A percentile compares a stretch with the other conserved stretches of the same genome.
phyloP scores from a whole-genome alignment of 1,140 invertebrate genomes.

The Euglossa dilemma region DNA sequence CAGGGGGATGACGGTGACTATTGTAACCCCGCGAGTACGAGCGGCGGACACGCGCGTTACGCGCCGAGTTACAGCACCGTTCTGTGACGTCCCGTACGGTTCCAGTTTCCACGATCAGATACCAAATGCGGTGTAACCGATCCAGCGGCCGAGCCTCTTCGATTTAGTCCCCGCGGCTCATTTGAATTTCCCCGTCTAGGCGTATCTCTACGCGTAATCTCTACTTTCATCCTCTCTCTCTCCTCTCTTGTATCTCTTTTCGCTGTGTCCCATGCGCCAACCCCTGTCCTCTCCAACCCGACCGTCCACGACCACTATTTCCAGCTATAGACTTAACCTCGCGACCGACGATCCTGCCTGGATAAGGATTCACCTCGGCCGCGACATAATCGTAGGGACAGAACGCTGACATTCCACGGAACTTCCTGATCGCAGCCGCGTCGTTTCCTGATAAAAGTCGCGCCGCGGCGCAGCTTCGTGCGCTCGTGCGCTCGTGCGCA shows the following conservation, averaged over 20 bases:
- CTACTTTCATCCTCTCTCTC: conserved; percentile 11
- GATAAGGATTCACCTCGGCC: conserved; percentile 66
- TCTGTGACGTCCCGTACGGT: conserved; percentile 50
- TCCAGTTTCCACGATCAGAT: conserved; percentile 61
- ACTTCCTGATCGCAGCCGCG: conserved; percentile 51
- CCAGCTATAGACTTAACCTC: conserved; percentile 71
- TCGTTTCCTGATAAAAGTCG: conserved; percentile 53
- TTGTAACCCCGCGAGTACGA: conserved; percentile 42
- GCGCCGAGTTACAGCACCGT: conserved; percentile 57
- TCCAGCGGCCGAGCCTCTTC: conserved; percentile 67
- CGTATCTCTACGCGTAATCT: conserved; percentile 57
- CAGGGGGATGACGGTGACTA: conserved; percentile 41
- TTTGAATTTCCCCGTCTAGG: conserved; percentile 73
- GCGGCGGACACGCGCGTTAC: conserved; percentile 52
- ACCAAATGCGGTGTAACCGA: conserved; percentile 70
- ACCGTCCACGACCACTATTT: conserved; percentile 42
- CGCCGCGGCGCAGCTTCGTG: neutral
- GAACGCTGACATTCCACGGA: conserved; percentile 62
- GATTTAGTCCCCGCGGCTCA: conserved; percentile 71
- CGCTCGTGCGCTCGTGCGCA: neutral
- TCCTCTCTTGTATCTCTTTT: neutral
- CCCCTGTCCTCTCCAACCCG: neutral
- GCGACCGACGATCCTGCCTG: conserved; percentile 70
- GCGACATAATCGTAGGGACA: conserved; percentile 71
- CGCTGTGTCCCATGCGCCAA: neutral